Conservation (phyloP, 1,140 invertebrate species). For the Bombus haemorrhoidalis region DNA sequence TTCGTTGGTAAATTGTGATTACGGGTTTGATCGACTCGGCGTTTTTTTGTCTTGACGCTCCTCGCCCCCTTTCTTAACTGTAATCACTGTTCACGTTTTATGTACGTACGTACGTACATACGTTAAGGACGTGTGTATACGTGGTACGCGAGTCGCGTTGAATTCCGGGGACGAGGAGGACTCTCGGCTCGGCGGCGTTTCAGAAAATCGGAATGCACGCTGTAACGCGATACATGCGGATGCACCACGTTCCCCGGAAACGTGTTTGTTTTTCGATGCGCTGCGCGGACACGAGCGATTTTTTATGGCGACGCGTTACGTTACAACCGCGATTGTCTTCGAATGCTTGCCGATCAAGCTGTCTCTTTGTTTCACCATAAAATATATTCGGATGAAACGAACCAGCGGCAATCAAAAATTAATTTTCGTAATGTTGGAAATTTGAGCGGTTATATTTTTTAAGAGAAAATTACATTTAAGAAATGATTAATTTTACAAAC, state of each 20-base stretch:
- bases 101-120: neutral
- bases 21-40: slow-evolving; percentile 56
- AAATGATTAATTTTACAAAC: no score
- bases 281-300: slow-evolving; percentile 5
- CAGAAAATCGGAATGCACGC: slow-evolving; percentile 47
- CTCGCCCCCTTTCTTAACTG: neutral
- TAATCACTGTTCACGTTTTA: slow-evolving; percentile 21
- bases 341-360: neutral
- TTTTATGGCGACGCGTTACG: slow-evolving; percentile 1
- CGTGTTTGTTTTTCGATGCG: slow-evolving; percentile 21
- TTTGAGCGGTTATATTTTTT: no score
- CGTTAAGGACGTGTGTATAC: neutral
- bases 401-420: neutral
- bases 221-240: slow-evolving; percentile 22
- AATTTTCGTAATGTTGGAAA: neutral
- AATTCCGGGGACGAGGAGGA: slow-evolving; percentile 16
- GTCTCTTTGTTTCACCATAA: neutral
- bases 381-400: neutral
- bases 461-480: no score
- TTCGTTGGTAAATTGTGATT: slow-evolving; percentile 68
- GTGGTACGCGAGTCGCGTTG: slow-evolving; percentile 21
- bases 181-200: slow-evolving; percentile 4
- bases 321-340: neutral
- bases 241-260: slow-evolving; percentile 25
- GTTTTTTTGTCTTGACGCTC: slow-evolving; percentile 11